Base-by-base conservation (phyloP, 2,113 vertebrate species). In the Tachysurus vachellii region DNA sequence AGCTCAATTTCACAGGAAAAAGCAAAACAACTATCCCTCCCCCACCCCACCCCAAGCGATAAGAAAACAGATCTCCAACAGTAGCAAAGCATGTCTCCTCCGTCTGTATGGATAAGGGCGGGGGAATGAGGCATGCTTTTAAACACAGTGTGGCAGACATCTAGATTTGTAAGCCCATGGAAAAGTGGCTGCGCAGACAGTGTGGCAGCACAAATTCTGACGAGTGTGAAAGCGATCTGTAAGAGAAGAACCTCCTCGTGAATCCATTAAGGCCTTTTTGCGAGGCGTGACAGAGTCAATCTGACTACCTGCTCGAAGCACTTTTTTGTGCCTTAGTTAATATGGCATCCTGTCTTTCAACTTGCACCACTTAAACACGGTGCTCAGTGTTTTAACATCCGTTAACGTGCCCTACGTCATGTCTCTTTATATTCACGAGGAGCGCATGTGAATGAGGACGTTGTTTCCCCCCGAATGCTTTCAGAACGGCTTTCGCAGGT, bases 161-260 rank as follows among this genome's bases (percentile, higher is more conserved):
- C 89, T 88, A 86, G 84, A 81, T 90, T 85, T 86, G 84, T 75
- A 68, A 76, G 84, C 64, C 87, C 21, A 44, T 84, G 73, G 31
- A 84, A 73, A 21, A 82, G 70, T 73, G 57, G 68, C 61, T 82
- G 82, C 53, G 64, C 77, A 88, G 89, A 88, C 84, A 90, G 64
- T 82, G 82, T 85, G 85, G 87, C 84, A 88, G 68, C 89, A 86
- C 64, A 4, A 80, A 77, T 85, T 59, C 81, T 88, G 87, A 66
- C 68, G 89, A 81, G 87, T 90, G 87, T 87, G 85, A 90, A 90
- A 90, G 57, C 19, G 77, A 90, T 90, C 81, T 88, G 83, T 80
- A 83, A 88, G 71, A 75, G 54, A 80, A 77, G 47, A 86, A 86
- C 73, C 61, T 80, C 80, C 59, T 80, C 31, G 61, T 61, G 5